Percentiles rank a stretch among this genome's conserved stretches.
phyloP scores from a whole-genome alignment of 2,113 vertebrate genomes.

The Phyllostomus discolor region DNA sequence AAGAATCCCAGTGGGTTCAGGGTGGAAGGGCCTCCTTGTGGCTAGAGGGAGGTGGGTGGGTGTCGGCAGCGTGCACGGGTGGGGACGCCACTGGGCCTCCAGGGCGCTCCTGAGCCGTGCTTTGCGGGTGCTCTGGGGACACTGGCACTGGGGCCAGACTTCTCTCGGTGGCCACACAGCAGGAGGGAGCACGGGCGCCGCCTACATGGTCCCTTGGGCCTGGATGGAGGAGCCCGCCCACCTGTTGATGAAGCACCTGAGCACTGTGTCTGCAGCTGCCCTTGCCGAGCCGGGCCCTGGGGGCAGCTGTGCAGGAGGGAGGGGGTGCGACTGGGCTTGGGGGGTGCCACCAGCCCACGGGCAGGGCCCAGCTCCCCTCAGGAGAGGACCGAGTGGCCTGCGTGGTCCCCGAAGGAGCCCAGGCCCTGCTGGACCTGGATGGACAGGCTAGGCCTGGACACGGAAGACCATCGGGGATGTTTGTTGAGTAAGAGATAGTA shows the following conservation, averaged over 20 bases:
- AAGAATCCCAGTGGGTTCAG: not conserved
- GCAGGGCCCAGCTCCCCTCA: not conserved
- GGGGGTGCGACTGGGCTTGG: not conserved
- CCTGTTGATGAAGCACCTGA: not conserved
- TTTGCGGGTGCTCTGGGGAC: not conserved
- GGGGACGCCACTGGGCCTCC: not conserved
- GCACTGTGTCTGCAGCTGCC: not conserved
- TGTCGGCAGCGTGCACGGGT: accelerated
- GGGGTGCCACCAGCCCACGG: not conserved
- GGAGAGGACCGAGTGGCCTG: accelerated
- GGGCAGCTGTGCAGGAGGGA: not conserved
- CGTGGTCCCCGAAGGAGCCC: not conserved
- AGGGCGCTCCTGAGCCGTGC: accelerated
- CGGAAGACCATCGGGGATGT: not conserved
- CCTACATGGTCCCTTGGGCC: not conserved
- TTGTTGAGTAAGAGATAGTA: not conserved
- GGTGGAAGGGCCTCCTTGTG: accelerated
- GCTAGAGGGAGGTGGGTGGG: not conserved
- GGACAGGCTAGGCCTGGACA: not conserved
- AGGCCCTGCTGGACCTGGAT: not conserved
- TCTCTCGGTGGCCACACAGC: accelerated
- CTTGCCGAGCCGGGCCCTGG: not conserved
- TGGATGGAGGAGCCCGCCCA: not conserved
- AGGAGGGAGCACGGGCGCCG: accelerated
- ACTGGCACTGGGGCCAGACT: not conserved